These are phyloP conservation scores for Andrena flavipes DNA, from an alignment of 2,888 invertebrate genomes.

Conservation along the genomic window DNA sequence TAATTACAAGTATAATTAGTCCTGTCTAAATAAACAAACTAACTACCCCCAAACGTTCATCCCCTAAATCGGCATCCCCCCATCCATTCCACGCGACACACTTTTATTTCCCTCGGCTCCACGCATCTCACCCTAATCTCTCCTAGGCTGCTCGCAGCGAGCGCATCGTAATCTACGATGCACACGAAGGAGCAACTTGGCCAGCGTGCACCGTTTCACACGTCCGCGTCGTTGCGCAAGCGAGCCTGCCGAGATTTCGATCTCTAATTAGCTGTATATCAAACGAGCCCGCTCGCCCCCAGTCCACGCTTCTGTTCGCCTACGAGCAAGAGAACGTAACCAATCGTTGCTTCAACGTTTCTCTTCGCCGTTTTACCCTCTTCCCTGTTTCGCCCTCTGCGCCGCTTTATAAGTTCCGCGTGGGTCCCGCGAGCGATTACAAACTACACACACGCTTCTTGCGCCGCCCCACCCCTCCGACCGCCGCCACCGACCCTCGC, in stretches of 20 bases:
- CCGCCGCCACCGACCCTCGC: not conserved
- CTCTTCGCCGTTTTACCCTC: not conserved
- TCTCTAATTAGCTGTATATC: constrained; percentile 84
- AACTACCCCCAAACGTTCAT: not conserved
- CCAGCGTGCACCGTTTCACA: constrained; percentile 7
- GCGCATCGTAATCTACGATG: not conserved
- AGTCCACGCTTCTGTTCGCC: constrained; percentile 55
- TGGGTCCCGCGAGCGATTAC: constrained; percentile 18
- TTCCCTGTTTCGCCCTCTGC: not conserved
- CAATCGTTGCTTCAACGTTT: constrained; percentile 1
- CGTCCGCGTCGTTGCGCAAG: not conserved
- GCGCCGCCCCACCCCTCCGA: not conserved
- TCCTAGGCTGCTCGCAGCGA: not conserved
- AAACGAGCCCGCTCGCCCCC: constrained; percentile 78
- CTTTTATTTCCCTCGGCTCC: not conserved
- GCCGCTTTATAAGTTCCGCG: constrained; percentile 26
- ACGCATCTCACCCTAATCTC: constrained; percentile 10
- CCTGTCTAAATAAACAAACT: not conserved
- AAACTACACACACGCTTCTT: constrained; percentile 32
- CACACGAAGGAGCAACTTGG: constrained; percentile 6
- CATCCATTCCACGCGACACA: not conserved
- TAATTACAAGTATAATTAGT: no score
- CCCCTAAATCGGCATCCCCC: not conserved
- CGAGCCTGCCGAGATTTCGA: constrained; percentile 79
- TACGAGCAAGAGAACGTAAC: constrained; percentile 41